phyloP scores from a whole-genome alignment of 2,888 invertebrate species.

The Alviniconcha strummeri region DNA sequence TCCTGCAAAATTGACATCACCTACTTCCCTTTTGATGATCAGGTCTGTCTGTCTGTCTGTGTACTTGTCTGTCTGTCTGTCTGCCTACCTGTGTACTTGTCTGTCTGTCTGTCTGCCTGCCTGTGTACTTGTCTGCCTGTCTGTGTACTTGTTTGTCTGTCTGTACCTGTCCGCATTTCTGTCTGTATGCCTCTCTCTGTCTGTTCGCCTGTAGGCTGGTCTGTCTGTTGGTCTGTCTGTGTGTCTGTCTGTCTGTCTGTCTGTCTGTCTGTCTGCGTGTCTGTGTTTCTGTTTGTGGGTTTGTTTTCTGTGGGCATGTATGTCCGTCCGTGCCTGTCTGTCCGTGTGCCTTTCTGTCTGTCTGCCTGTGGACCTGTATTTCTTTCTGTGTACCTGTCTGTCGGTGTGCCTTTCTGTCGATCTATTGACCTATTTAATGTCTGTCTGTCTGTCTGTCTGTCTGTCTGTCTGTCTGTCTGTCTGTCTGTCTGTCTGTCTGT shows the following conservation, averaged over 20 bases:
- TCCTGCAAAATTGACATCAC: slow-evolving; percentile 78
- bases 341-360: neutral
- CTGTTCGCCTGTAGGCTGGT: neutral
- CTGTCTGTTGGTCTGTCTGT: neutral
- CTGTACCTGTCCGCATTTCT: neutral
- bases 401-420: neutral
- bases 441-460: neutral
- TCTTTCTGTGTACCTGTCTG: neutral
- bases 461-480: neutral
- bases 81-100: neutral
- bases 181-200: neutral
- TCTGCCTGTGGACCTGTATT: neutral
- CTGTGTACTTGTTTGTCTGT: neutral
- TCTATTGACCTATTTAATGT: neutral
- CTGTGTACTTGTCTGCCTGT: neutral
- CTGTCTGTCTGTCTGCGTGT: neutral
- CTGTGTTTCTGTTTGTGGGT: no score
- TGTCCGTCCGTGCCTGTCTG: no score
- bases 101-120: neutral
- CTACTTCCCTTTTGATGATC: slow-evolving; percentile 78
- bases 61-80: neutral
- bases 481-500: neutral
- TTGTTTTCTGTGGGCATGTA: no score
- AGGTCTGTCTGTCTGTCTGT: slow-evolving; percentile 57
- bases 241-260: neutral